phyloP scores from a whole-genome alignment of 1,140 invertebrate species.

The Idris sp. region DNA sequence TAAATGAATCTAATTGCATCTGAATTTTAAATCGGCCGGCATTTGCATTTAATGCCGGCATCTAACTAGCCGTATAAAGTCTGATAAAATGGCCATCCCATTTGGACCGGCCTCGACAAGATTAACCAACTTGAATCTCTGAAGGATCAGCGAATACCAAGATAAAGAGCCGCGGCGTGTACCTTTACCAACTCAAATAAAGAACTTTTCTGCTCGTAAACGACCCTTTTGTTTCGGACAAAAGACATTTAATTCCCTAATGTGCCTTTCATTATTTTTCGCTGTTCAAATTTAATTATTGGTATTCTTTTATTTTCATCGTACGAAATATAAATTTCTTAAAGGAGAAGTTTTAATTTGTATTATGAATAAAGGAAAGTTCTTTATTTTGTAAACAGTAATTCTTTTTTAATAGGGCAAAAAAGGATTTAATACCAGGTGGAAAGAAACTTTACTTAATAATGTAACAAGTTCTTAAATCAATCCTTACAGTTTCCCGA shows the following conservation, averaged over 20 bases:
- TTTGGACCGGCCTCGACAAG: slow-evolving; percentile 49
- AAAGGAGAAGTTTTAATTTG: too few relatives aligned
- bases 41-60: slow-evolving; percentile 74
- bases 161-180: slow-evolving; percentile 35
- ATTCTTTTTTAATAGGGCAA: neutral
- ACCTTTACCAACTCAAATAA: slow-evolving; percentile 20
- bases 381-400: too few relatives aligned
- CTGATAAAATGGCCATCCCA: slow-evolving; percentile 62
- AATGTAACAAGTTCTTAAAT: slow-evolving; percentile 1
- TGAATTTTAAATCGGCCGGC: slow-evolving; percentile 72
- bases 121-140: slow-evolving; percentile 56
- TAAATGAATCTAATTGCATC: slow-evolving; percentile 76
- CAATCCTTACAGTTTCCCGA: neutral
- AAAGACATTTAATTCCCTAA: slow-evolving; percentile 28
- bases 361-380: too few relatives aligned
- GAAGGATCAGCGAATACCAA: slow-evolving; percentile 49
- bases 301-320: too few relatives aligned
- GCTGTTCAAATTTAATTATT: slow-evolving; percentile 23
- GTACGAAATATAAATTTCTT: too few relatives aligned
- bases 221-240: slow-evolving; percentile 33
- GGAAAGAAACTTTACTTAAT: slow-evolving; percentile 10
- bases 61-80: slow-evolving; percentile 68
- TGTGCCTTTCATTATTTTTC: slow-evolving; percentile 11
- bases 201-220: slow-evolving; percentile 36
- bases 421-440: neutral